These are phyloP conservation scores for Willisornis vidua DNA, from an alignment of 2,113 vertebrate species.

Conservation along the genomic window DNA sequence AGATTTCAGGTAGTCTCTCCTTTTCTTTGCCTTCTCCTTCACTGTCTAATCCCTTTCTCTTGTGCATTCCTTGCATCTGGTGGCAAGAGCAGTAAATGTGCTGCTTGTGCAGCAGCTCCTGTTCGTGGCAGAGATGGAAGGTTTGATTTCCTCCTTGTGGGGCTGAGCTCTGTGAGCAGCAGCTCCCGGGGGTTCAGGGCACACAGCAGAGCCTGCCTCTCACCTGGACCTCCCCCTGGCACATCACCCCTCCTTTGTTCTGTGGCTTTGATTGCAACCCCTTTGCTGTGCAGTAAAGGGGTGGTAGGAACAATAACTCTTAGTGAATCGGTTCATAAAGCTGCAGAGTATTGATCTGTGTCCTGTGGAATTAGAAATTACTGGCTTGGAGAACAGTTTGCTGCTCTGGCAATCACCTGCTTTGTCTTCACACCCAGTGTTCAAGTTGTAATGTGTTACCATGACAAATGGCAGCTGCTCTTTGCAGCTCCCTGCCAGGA, in stretches of 20 bases:
- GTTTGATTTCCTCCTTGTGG: not conserved
- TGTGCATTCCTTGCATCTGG: not conserved
- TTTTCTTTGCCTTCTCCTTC: not conserved
- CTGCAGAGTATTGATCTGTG: not conserved
- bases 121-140: fast-evolving
- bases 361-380: not conserved
- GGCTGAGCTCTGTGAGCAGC: not conserved
- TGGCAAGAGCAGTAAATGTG: not conserved
- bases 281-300: not conserved
- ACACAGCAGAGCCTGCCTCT: not conserved
- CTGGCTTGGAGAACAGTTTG: not conserved
- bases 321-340: not conserved
- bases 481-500: not conserved
- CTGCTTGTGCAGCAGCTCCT: not conserved
- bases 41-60: fast-evolving
- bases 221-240: not conserved
- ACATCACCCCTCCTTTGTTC: not conserved
- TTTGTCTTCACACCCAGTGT: not conserved
- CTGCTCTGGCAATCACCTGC: not conserved
- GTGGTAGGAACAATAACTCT: not conserved
- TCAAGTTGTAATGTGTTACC: not conserved
- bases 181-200: not conserved
- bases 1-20: not conserved
- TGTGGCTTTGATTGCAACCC: not conserved
- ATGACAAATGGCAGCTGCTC: not conserved